Evolutionary conservation across 2,888 invertebrate genomes (phyloP), one percentile per base, ranked within the genome.

Genomic region (Omphaloscelis lunosa): DNA sequence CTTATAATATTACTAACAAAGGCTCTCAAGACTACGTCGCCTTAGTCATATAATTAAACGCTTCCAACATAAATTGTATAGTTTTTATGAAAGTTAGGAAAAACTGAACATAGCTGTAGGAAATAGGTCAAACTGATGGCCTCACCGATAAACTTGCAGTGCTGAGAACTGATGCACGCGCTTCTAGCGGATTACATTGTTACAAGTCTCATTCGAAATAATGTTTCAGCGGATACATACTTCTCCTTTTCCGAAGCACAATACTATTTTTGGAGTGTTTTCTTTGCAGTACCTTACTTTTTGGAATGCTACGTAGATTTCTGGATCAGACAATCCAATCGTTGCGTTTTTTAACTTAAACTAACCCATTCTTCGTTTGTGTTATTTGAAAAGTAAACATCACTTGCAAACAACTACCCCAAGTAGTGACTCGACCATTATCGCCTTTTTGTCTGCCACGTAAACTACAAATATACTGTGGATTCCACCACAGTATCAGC

Each of bases 81-180:
- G 53, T 39, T 58, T 75, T 53, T 53, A 67, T 45, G 73, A 81
- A 79, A 83, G 67, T 41, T 53, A 41, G 69, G 58, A 68, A 79
- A 69, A 79, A 62, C 58, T 15, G 48, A 58, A 53, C 59, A 61
- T 29, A 15, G 17, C 11, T 59, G 17, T 53, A 56, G 34, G 20
- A 79, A 79, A 82, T 62, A 79, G 73, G 84, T 73, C 73, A 79
- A 5, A 1, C 58, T 27, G 82, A 84, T 82, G 84, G 51, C 66
- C 73, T 84, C 45, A 2, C 20, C n/a, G 79, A 79, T 84, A 72
- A 45, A 27, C 61, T 56, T 53, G 66, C 62, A 63, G 62, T 70
- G 61, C 59, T 79, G 83, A 39, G 81, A 72, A 78, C 67, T 53
- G 78, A 77, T 77, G 65, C 66, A 61, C 53, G 59, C 61, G 29